Evolutionary conservation across 2,113 vertebrate genomes (phyloP).

Genomic region (Scomber scombrus): DNA sequence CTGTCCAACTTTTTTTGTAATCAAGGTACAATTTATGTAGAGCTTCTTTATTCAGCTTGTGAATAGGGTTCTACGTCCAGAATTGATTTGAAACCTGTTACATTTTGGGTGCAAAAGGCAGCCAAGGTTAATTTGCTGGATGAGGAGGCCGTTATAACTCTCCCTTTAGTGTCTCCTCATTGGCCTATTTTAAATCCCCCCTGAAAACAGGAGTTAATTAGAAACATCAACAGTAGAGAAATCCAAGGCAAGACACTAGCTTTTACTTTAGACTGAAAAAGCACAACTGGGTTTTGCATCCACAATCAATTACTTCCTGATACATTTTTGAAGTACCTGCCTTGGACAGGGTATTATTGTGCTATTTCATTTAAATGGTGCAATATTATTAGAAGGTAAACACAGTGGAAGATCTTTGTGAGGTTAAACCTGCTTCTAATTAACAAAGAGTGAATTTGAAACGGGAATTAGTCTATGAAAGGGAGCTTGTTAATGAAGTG

Average conservation of each 20-base stretch:
- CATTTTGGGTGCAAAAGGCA: conserved; percentile 70
- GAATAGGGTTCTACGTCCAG: conserved; percentile 34
- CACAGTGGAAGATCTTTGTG: conserved; percentile 72
- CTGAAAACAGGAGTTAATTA: conserved; percentile 79
- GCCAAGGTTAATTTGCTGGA: conserved; percentile 80
- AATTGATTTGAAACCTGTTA: conserved; percentile 70
- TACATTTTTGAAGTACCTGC: conserved; percentile 50
- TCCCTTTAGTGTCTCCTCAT: conserved; percentile 69
- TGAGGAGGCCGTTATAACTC: conserved; percentile 66
- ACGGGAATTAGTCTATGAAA: conserved; percentile 76
- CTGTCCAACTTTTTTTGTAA: conserved; percentile 45
- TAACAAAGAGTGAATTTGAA: conserved; percentile 77
- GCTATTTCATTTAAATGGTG: conserved; percentile 59
- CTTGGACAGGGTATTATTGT: conserved; percentile 47
- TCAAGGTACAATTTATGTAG: conserved; percentile 43
- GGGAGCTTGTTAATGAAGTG: conserved; percentile 75
- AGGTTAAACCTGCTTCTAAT: conserved; percentile 76
- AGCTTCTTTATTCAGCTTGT: conserved; percentile 49
- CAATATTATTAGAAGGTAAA: conserved; percentile 73
- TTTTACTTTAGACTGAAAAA: conserved; percentile 65
- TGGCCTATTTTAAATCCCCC: conserved; percentile 75
- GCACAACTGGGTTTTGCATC: conserved; percentile 60
- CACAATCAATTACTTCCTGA: conserved; percentile 60
- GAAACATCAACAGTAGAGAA: conserved; percentile 63
- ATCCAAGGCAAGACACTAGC: conserved; percentile 53